A percentile compares a stretch with the other conserved stretches of the same genome.
phyloP scores from a whole-genome alignment of 2,888 invertebrate species.

The Phyllotreta striolata region DNA sequence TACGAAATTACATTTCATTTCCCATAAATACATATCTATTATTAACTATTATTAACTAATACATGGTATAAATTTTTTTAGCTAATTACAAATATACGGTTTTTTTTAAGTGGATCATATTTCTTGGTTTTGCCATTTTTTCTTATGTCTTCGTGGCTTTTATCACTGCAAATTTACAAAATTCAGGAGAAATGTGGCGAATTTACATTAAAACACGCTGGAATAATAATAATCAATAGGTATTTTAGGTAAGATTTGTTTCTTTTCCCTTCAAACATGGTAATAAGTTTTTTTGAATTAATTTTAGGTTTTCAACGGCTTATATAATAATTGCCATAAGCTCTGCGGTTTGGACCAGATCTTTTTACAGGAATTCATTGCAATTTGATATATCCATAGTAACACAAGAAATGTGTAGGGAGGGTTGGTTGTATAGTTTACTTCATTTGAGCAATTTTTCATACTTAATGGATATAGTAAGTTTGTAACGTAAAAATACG shows the following conservation, averaged over 20 bases:
- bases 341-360: neutral
- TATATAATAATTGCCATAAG: neutral
- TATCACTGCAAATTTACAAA: constrained; percentile 1
- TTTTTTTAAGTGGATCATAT: too few species aligned
- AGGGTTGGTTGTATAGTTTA: neutral
- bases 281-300: neutral
- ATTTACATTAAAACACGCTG: constrained; percentile 3
- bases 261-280: neutral
- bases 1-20: too few species aligned
- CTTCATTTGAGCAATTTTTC: constrained; percentile 5
- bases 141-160: neutral
- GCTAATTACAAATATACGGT: neutral
- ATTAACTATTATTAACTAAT: constrained; percentile 5
- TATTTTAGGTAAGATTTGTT: constrained; percentile 5
- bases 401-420: neutral
- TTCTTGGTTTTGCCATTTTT: constrained; percentile 5
- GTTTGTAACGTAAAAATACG: neutral
- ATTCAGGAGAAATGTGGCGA: constrained; percentile 3
- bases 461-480: neutral
- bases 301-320: constrained; percentile 3
- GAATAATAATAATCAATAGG: constrained; percentile 1
- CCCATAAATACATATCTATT: too few species aligned
- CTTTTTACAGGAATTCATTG: neutral
- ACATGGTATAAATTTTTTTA: neutral
- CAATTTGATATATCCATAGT: neutral